A percentile compares a stretch with the other conserved stretches of the same genome.
These are phyloP conservation scores for Lamellibrachia columna DNA, from an alignment of 2,888 invertebrate genomes.

Conservation along the genomic window DNA sequence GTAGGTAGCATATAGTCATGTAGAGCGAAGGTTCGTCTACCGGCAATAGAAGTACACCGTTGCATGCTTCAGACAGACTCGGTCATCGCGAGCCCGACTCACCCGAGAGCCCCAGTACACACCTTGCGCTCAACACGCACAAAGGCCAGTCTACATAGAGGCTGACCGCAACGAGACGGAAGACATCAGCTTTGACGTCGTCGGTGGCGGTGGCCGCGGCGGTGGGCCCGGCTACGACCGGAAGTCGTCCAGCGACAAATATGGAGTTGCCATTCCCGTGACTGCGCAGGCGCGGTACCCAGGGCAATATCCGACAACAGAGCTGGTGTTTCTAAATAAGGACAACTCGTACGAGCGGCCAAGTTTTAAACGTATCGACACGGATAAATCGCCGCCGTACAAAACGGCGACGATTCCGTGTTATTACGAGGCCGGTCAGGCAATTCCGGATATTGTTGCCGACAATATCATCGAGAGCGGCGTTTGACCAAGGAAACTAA, in stretches of 20 bases:
- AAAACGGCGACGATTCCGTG: neutral
- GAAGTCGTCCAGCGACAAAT: conserved; percentile 11
- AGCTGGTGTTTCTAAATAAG: neutral
- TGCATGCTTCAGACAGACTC: neutral
- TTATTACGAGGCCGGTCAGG: neutral
- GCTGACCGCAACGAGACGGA: neutral
- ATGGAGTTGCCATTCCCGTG: neutral
- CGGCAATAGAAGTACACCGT: conserved; percentile 3
- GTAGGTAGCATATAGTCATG: neutral
- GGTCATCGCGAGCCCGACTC: neutral
- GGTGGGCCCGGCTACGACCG: neutral
- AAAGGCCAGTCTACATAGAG: neutral
- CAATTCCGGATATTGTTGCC: neutral
- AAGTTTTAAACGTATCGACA: neutral
- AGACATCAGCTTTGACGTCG: conserved; percentile 4
- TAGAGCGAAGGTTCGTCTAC: neutral
- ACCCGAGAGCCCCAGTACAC: neutral
- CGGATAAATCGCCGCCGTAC: neutral
- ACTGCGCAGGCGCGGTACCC: conserved; percentile 6
- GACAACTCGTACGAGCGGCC: neutral
- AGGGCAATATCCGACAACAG: neutral
- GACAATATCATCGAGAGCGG: conserved; percentile 16
- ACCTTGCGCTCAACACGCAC: neutral
- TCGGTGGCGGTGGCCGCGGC: neutral
- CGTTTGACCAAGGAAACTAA: neutral